phyloP scores from a whole-genome alignment of 2,888 invertebrate genomes.

The Phorcus lineatus region DNA sequence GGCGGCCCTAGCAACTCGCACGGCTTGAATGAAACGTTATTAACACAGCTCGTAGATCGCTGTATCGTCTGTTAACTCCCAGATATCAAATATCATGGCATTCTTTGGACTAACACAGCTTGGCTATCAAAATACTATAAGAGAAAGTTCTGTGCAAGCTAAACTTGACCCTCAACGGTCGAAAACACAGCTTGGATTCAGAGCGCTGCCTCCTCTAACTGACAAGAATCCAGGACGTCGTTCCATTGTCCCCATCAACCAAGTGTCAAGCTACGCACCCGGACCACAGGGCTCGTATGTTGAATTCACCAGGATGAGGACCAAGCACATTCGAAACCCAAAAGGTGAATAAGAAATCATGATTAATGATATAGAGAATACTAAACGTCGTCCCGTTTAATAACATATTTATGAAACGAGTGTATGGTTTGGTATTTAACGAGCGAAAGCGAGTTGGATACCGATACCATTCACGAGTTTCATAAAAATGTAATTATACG shows the following conservation, averaged over 20 bases:
- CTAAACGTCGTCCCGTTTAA: too few relatives aligned
- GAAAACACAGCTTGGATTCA: constrained; percentile 61
- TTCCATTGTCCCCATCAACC: constrained; percentile 68
- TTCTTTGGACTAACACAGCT: constrained; percentile 73
- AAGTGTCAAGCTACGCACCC: constrained; percentile 67
- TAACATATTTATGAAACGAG: too few relatives aligned
- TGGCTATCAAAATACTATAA: constrained; percentile 73
- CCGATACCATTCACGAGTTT: too few relatives aligned
- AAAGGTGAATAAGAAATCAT: constrained; percentile 57
- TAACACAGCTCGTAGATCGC: neutral
- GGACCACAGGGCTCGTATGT: constrained; percentile 68
- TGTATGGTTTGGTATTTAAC: too few relatives aligned
- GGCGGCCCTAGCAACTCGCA: neutral
- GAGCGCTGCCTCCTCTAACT: constrained; percentile 67
- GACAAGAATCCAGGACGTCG: constrained; percentile 56
- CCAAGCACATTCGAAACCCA: constrained; percentile 68
- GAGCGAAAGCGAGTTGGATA: too few relatives aligned
- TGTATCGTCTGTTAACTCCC: neutral
- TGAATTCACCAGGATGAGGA: constrained; percentile 68
- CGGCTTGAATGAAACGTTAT: neutral
- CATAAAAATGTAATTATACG: too few relatives aligned
- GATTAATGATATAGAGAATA: too few relatives aligned
- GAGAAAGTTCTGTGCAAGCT: constrained; percentile 62
- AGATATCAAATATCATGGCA: constrained; percentile 58
- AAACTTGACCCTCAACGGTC: constrained; percentile 59